Evolutionary conservation across 2,888 invertebrate genomes (phyloP).

Genomic region (Steromphala cineraria): DNA sequence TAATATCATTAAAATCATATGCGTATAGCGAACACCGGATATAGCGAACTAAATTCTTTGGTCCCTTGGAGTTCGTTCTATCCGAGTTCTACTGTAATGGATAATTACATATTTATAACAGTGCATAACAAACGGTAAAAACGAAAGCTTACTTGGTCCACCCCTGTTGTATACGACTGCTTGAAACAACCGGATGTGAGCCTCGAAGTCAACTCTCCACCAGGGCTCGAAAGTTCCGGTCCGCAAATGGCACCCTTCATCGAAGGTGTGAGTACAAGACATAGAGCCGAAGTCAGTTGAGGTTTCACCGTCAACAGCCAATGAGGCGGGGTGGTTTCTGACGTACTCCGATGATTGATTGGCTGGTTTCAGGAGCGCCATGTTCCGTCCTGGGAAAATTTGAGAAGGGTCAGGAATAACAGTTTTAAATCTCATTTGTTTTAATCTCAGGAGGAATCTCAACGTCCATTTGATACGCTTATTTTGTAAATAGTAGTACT

Average conservation of each 20-base stretch:
- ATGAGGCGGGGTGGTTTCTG: not conserved
- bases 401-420: not conserved
- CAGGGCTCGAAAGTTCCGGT: not conserved
- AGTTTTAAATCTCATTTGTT: too few species aligned
- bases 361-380: not conserved
- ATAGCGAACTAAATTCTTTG: too few species aligned
- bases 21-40: too few species aligned
- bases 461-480: too few species aligned
- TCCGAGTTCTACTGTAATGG: too few species aligned
- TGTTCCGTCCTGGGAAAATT: not conserved
- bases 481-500: too few species aligned
- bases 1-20: too few species aligned
- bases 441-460: too few species aligned
- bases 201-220: not conserved
- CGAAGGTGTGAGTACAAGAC: not conserved
- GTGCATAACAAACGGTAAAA: too few species aligned
- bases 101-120: too few species aligned
- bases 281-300: not conserved
- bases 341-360: not conserved
- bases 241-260: not conserved
- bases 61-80: too few species aligned
- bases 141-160: not conserved
- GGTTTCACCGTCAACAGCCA: not conserved
- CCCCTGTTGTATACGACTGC: not conserved
- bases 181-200: not conserved